A percentile compares a stretch with the other conserved stretches of the same genome.
Conservation (phyloP, 2,888 invertebrate genomes). For the Pseudeuparius sepicola region DNA sequence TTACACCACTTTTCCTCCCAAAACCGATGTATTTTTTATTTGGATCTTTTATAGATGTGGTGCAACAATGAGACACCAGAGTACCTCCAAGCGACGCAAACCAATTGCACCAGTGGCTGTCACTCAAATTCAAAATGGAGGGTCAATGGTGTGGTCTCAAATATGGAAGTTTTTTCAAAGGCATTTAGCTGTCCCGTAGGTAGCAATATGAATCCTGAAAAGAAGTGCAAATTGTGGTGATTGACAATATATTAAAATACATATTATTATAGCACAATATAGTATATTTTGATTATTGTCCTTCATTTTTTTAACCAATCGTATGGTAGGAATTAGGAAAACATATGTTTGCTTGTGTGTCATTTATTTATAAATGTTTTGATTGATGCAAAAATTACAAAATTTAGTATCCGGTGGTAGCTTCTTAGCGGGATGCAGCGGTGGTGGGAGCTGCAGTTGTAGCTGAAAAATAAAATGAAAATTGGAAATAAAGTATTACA, state of each 20-base stretch:
- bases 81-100: conserved; percentile 27
- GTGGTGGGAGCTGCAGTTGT: too few relatives aligned
- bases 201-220: conserved; percentile 35
- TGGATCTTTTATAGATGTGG: conserved; percentile 35
- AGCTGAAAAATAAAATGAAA: too few relatives aligned
- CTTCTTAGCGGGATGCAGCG: too few relatives aligned
- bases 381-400: too few relatives aligned
- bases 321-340: too few relatives aligned
- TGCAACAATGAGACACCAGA: conserved; percentile 31
- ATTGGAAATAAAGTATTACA: too few relatives aligned
- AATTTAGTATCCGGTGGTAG: too few relatives aligned
- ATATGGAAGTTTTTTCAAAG: conserved; percentile 36
- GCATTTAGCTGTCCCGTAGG: conserved; percentile 35
- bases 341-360: too few relatives aligned
- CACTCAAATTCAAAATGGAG: conserved; percentile 30
- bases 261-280: background rate
- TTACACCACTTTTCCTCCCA: background rate
- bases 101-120: conserved; percentile 22
- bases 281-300: too few relatives aligned
- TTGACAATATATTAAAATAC: background rate
- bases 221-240: conserved; percentile 36
- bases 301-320: too few relatives aligned
- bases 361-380: too few relatives aligned
- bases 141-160: conserved; percentile 36
- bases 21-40: conserved; percentile 3